Evolutionary conservation across 1,140 invertebrate genomes (phyloP), one percentile per base, ranked within the genome.

Genomic region (Aethina tumida): DNA sequence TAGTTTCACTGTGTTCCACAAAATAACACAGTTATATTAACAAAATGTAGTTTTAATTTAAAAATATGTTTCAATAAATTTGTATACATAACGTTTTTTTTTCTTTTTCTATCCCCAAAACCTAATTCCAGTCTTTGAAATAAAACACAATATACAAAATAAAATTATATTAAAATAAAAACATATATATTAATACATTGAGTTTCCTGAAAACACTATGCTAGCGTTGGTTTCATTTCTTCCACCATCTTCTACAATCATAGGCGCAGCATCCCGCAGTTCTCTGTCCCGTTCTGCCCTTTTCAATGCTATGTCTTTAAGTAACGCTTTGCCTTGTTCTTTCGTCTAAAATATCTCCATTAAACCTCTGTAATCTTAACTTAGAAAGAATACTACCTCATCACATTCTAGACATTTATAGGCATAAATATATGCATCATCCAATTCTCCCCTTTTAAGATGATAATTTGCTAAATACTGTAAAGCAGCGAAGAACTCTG

Each of bases 391-490:
- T 59, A 60, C 59, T 45, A 76, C 74, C 60, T 78, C 79, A 45
- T 80, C 80, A 60, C 81, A 84, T 51, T 90, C 81, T 27, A 94
- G 69, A 63, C 92, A 97, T 59, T 93, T 94, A 55, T 95, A 89
- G 0, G 92, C 92, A 63, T 88, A 95, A 48, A 80, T 77, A 52
- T 88, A 83, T 0, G 93, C 91, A 39, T 83, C 77, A 55, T 97
- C 90, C 22, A 92, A 70, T 28, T 86, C 66, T 2, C 71, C 81
- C 47, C 78, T 79, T 35, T 80, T 81, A 27, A 94, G 70, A 62
- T 92, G 83, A 65, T 91, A 91, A 55, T 90, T 86, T 0, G 92
- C 90, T 18, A 97, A 68, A 60, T 88, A 97, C 53, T 84, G 81
- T 52, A 90, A 87, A 1, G 91, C 90, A 49, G 81, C 75, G 51